A percentile compares a stretch with the other conserved stretches of the same genome.
Conservation (phyloP, 92 coral and sea anemone species). For the Paramuricea clavata region DNA sequence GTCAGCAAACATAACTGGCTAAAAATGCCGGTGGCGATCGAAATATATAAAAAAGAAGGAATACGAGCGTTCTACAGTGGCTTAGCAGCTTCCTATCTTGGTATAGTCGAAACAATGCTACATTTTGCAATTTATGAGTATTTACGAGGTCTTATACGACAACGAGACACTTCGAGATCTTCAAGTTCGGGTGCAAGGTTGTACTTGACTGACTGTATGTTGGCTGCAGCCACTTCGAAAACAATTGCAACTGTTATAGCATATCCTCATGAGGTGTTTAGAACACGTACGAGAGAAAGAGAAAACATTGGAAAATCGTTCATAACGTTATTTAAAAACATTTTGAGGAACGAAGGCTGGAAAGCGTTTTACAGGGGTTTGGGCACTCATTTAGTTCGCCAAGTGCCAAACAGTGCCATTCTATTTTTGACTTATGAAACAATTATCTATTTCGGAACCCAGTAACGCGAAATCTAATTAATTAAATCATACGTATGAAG, state of each 20-base stretch:
- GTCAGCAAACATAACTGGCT: slow-evolving; percentile 60
- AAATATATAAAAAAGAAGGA: slow-evolving; percentile 86
- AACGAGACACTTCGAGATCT: neutral
- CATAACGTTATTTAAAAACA: slow-evolving; percentile 80
- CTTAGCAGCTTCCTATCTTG: slow-evolving; percentile 93
- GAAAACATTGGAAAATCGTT: slow-evolving; percentile 84
- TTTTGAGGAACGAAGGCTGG: slow-evolving; percentile 85
- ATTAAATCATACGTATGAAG: too few relatives aligned
- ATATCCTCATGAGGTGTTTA: slow-evolving; percentile 95
- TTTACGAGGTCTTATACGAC: slow-evolving; percentile 20
- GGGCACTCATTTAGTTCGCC: slow-evolving; percentile 91
- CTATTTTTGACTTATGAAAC: slow-evolving; percentile 92
- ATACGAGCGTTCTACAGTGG: slow-evolving; percentile 93
- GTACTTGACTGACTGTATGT: slow-evolving; percentile 77
- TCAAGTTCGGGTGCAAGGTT: slow-evolving; percentile 61
- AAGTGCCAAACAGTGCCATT: slow-evolving; percentile 93
- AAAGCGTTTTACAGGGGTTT: slow-evolving; percentile 87
- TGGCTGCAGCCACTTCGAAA: slow-evolving; percentile 91
- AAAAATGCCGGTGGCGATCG: slow-evolving; percentile 74
- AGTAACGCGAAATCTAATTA: neutral
- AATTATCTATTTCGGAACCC: slow-evolving; percentile 70
- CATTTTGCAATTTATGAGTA: slow-evolving; percentile 93
- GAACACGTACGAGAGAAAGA: slow-evolving; percentile 92
- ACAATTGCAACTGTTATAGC: slow-evolving; percentile 88
- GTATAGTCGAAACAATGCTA: slow-evolving; percentile 90